A percentile compares a stretch with the other conserved stretches of the same genome.
These are phyloP conservation scores for Callosobruchus maculatus DNA, from an alignment of 2,888 invertebrate species.

Conservation along the genomic window DNA sequence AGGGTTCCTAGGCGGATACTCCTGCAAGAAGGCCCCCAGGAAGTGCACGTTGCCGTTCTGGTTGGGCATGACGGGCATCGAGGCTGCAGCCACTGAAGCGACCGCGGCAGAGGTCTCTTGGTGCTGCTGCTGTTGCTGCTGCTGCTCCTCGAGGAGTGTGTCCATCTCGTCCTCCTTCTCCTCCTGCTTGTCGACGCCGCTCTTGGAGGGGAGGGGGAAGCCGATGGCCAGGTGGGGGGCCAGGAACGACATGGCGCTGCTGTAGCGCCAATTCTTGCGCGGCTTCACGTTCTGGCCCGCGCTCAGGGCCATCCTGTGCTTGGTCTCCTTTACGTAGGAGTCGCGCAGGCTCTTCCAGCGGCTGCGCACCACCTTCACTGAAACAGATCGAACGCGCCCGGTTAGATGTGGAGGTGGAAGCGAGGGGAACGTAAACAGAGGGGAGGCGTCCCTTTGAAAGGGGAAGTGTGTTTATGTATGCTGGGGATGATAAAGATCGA, in stretches of 20 bases:
- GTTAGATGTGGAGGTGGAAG: neutral
- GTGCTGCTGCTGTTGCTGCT: neutral
- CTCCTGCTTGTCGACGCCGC: slow-evolving; percentile 7
- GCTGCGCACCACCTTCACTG: slow-evolving; percentile 19
- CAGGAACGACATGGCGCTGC: slow-evolving; percentile 20
- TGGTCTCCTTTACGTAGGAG: slow-evolving; percentile 23
- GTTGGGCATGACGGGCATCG: neutral
- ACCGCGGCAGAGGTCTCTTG: neutral
- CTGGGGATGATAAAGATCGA: neutral
- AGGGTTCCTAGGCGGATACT: neutral
- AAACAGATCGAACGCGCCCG: slow-evolving; percentile 10
- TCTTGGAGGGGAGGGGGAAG: slow-evolving; percentile 8
- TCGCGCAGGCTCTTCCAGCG: slow-evolving; percentile 27
- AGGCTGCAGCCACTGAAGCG: neutral
- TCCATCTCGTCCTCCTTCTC: slow-evolving; percentile 8
- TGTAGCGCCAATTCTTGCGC: slow-evolving; percentile 21
- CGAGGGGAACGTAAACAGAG: neutral
- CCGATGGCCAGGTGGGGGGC: slow-evolving; percentile 18
- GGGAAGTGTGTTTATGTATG: neutral
- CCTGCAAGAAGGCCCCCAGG: slow-evolving; percentile 13
- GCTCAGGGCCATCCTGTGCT: slow-evolving; percentile 18
- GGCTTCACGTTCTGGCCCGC: slow-evolving; percentile 15
- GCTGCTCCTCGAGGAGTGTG: neutral
- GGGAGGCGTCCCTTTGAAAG: neutral
- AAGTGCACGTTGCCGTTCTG: slow-evolving; percentile 11